Conservation (phyloP, 2,888 invertebrate genomes). For the Nematopogon swammerdamellus region DNA sequence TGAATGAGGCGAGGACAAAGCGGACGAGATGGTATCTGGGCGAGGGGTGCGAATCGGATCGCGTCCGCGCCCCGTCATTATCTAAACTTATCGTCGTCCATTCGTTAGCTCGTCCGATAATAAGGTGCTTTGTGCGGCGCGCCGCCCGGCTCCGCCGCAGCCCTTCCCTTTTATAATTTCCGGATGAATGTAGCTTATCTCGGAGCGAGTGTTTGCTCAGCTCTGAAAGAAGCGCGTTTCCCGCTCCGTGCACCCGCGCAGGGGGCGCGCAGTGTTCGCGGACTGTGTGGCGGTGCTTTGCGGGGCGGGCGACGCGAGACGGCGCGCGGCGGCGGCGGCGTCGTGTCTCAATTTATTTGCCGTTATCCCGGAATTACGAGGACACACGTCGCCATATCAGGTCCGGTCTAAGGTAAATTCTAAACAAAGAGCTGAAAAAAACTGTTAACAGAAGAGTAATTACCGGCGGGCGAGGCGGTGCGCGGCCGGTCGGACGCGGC, state of each 20-base stretch:
- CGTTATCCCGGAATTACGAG: background rate
- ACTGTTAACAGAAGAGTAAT: background rate
- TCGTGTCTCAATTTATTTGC: background rate
- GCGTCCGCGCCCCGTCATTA: constrained; percentile 22
- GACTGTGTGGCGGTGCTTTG: no score
- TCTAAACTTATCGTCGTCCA: constrained; percentile 40
- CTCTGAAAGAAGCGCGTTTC: background rate
- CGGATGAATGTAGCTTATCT: constrained; percentile 16
- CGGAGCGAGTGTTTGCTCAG: background rate
- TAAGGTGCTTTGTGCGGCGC: constrained; percentile 42
- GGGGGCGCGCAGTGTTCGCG: no score
- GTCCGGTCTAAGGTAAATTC: background rate
- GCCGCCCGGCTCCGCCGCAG: constrained; percentile 26
- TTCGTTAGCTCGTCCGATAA: constrained; percentile 42
- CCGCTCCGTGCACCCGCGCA: background rate
- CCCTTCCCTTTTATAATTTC: constrained; percentile 43
- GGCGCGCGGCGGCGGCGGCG: no score
- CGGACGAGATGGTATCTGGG: constrained; percentile 25
- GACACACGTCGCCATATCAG: background rate
- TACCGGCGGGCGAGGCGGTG: background rate
- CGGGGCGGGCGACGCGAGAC: no score
- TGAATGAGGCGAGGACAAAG: constrained; percentile 16
- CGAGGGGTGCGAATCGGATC: constrained; percentile 33
- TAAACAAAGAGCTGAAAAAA: background rate
- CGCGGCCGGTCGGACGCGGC: no score